Evolutionary conservation across 2,797 vertebrate genomes (phyloP), one percentile per base, ranked within the genome.

Genomic region (Epinephelus awoara): DNA sequence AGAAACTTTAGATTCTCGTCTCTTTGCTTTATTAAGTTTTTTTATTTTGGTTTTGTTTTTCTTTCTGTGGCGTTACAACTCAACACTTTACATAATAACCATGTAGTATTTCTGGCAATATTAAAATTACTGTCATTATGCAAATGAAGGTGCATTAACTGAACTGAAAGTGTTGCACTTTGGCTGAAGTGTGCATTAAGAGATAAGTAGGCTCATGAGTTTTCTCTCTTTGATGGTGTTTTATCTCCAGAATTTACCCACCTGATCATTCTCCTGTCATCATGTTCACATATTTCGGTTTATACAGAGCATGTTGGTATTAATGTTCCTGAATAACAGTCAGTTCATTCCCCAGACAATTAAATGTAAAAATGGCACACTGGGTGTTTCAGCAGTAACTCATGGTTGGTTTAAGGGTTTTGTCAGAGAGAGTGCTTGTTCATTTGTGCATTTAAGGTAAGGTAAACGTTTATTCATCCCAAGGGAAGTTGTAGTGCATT

Each of bases 41-140:
- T 0, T 0, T 10, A 23, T n/a, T 11, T 21, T 10, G 5, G 10
- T 44, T 21, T 38, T 51, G 18, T 42, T 9, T 42, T 23, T 59
- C 18, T 27, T 9, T 40, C 3, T 38, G 29, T 25, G 12, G 17
- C 3, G 14, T 44, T 64, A 17, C 14, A 68, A 38, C 17, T 10
- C 27, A 19, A 47, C 47, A 21, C 13, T 59, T 66, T 19, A 10
- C 10, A 38, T 19, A 18, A 18, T 17, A 42, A 15, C 6, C 47
- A 14, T 59, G 54, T 3, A 62, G 34, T 49, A 3, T 15, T 51
- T 21, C 23, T 51, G 19, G 4, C 5, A 27, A 47, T 11, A 58
- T 21, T 62, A 38, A 67, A 71, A 81, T 71, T n/a, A 59, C 62
- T 38, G 19, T 46, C 21, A 56, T 83, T 70, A 63, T 67, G 50